These are phyloP conservation scores for Ochropacha duplaris DNA, from an alignment of 2,888 invertebrate genomes.

Conservation along the genomic window DNA sequence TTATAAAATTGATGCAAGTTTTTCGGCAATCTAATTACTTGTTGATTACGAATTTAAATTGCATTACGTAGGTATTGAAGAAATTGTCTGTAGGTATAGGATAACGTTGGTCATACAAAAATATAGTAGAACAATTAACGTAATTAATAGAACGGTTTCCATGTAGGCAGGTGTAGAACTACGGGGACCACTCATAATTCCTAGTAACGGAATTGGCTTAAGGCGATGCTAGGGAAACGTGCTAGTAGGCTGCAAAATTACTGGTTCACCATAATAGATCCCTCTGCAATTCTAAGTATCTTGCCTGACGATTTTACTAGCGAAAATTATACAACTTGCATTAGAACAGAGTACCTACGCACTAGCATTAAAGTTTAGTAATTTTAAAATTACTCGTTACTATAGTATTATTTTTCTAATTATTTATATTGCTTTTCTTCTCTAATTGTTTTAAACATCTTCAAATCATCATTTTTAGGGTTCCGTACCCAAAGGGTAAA, in stretches of 20 bases:
- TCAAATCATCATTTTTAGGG: too few relatives aligned
- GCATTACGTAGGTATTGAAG: neutral
- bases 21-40: neutral
- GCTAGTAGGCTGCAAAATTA: constrained; percentile 73
- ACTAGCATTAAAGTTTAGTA: neutral
- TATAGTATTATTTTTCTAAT: too few relatives aligned
- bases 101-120: constrained; percentile 21
- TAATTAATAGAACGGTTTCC: constrained; percentile 74
- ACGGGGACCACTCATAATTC: constrained; percentile 70
- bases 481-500: too few relatives aligned
- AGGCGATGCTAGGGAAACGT: constrained; percentile 74
- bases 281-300: constrained; percentile 69
- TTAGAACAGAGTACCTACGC: constrained; percentile 19
- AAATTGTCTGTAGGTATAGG: neutral
- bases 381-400: neutral
- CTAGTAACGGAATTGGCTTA: constrained; percentile 75
- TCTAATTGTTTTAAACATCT: too few relatives aligned
- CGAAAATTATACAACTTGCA: constrained; percentile 35
- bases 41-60: neutral
- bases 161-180: constrained; percentile 71
- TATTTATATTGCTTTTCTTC: too few relatives aligned
- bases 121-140: constrained; percentile 67
- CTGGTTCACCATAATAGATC: constrained; percentile 69
- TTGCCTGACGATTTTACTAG: constrained; percentile 58
- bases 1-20: too few relatives aligned